Evolutionary conservation across 2,888 invertebrate species (phyloP).

Genomic region (Cataglyphis cursor): DNA sequence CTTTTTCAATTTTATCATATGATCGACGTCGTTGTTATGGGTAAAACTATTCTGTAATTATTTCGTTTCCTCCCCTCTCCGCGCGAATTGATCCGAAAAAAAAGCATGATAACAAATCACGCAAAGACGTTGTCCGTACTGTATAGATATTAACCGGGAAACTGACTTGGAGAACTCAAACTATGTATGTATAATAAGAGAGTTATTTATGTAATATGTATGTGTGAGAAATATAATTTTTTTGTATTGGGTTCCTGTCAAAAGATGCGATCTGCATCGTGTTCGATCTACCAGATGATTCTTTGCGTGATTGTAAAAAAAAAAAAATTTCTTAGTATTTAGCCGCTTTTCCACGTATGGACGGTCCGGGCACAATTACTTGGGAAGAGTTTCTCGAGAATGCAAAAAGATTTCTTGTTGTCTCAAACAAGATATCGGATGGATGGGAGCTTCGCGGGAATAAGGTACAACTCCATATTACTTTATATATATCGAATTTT

Average conservation of each 20-base stretch:
- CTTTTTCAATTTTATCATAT: constrained; percentile 83
- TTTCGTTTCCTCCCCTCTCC: not conserved
- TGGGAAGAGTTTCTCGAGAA: constrained; percentile 86
- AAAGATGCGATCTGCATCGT: not conserved
- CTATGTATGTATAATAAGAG: not conserved
- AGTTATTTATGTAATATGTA: not conserved
- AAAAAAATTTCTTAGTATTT: constrained; percentile 16
- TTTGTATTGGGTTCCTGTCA: not conserved
- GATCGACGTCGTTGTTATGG: constrained; percentile 73
- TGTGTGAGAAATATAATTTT: not conserved
- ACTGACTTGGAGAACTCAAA: not conserved
- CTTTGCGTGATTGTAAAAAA: not conserved
- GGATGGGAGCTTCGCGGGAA: constrained; percentile 84
- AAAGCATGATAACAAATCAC: not conserved
- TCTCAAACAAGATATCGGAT: constrained; percentile 84
- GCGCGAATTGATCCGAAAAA: not conserved
- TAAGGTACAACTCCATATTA: constrained; percentile 79
- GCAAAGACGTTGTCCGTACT: not conserved
- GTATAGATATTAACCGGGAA: not conserved
- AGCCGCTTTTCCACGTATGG: constrained; percentile 74
- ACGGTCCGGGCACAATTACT: constrained; percentile 85
- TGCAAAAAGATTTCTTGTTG: constrained; percentile 82
- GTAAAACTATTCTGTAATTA: constrained; percentile 55
- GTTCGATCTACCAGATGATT: not conserved
- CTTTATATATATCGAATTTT: not conserved